phyloP scores from a whole-genome alignment of 2,113 vertebrate species.

The Pedetes capensis region DNA sequence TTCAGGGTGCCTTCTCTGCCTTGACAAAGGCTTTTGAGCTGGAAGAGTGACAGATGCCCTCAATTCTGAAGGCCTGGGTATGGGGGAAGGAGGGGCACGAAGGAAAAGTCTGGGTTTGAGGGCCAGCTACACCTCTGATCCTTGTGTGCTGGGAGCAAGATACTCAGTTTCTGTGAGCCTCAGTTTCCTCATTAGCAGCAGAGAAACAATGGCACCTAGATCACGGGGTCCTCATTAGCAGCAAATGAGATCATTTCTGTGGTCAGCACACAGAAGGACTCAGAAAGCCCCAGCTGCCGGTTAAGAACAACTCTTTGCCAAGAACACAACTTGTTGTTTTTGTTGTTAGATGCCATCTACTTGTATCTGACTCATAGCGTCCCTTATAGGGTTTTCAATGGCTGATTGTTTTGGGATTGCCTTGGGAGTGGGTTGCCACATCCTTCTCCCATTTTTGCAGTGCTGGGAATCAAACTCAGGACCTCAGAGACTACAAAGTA shows the following conservation, averaged over 20 bases:
- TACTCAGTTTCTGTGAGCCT: neutral
- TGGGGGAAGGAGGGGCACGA: neutral
- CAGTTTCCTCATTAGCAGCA: neutral
- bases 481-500: too few relatives aligned
- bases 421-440: too few relatives aligned
- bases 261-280: neutral
- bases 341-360: too few relatives aligned
- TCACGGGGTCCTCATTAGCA: neutral
- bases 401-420: too few relatives aligned
- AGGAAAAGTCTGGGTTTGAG: neutral
- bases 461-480: too few relatives aligned
- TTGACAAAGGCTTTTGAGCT: conserved; percentile 16
- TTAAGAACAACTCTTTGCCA: neutral
- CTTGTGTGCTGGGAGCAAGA: neutral
- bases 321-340: neutral
- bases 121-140: neutral
- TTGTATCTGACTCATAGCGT: too few relatives aligned
- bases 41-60: neutral
- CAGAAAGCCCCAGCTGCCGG: accelerated
- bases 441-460: too few relatives aligned
- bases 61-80: neutral
- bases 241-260: neutral
- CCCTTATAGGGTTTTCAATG: too few relatives aligned
- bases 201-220: neutral
- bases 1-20: neutral